A percentile compares a stretch with the other conserved stretches of the same genome.
These are phyloP conservation scores for Hyposoter dolosus DNA, from an alignment of 2,888 invertebrate genomes.

Conservation along the genomic window DNA sequence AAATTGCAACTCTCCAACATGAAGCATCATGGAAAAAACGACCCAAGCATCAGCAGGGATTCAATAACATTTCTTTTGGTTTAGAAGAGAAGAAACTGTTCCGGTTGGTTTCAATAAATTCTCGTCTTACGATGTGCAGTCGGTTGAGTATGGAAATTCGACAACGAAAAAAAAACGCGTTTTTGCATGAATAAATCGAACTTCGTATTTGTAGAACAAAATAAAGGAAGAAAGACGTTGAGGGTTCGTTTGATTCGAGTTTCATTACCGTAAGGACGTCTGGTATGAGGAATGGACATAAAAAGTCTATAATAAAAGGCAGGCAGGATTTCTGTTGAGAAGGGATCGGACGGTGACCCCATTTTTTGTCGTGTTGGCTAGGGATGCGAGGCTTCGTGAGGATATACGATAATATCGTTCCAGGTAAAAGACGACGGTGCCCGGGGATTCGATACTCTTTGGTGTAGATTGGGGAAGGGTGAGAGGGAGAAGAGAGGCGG, in stretches of 20 bases:
- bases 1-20: neutral
- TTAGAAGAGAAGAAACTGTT: neutral
- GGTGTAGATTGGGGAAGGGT: constrained; percentile 33
- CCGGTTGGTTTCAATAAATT: neutral
- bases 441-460: constrained; percentile 62
- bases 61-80: neutral
- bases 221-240: neutral
- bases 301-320: constrained; percentile 20
- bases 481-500: constrained; percentile 43
- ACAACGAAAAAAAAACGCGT: neutral
- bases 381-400: constrained; percentile 59
- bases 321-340: constrained; percentile 41
- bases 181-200: neutral
- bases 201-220: neutral
- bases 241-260: neutral
- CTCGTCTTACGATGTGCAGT: neutral
- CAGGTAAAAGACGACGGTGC: constrained; percentile 54
- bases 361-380: constrained; percentile 55
- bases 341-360: constrained; percentile 60
- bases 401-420: constrained; percentile 49
- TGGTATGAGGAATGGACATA: constrained; percentile 12
- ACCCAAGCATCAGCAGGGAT: neutral
- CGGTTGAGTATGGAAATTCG: neutral
- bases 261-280: constrained; percentile 21
- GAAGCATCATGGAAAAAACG: neutral